Evolutionary conservation across 2,113 vertebrate genomes (phyloP), one percentile per base, ranked within the genome.

Genomic region (Ondatra zibethicus): DNA sequence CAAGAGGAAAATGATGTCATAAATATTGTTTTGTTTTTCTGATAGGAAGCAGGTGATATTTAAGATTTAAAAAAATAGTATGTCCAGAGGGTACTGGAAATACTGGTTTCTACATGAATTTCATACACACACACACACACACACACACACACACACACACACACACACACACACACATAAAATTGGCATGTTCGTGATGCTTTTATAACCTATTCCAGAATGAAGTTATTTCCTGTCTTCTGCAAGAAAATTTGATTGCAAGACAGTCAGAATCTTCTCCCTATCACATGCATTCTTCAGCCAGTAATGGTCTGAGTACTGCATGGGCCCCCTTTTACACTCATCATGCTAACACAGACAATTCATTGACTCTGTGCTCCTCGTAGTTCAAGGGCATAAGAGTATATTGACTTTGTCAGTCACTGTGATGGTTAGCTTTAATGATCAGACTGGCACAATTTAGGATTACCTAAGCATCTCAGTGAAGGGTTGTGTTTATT

Each of bases 41-140:
- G 55, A 91, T 10, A 31, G 47, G 47, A 85, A 87, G 39, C 14
- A 86, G 42, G 42, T 68, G 52, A 61, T 90, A 94, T 55, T 88
- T 80, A 84, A 78, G 42, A 93, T 70, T 92, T 78, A 73, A 47
- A 23, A 88, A 89, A 88, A 31, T 8, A 27, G 58, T 36, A 72
- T 76, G 68, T 21, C 29, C 61, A 87, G 36, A 21, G 33, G 13
- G 42, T 91, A 75, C 45, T 87, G 50, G 70, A 42, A 86, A 93
- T 93, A 90, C 10, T 75, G 70, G 91, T 42, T 33, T 96, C 94
- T 93, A 27, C 33, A 65, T 78, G 66, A 68, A 19, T 88, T 89
- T 91, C 45, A 63, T 42, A 21, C 93, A 27, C 23, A 47, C 36
- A 21, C 23, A 66, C 17, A 47, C n/a, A n/a, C n/a, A n/a, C n/a